A percentile compares a stretch with the other conserved stretches of the same genome.
phyloP scores from a whole-genome alignment of 2,888 invertebrate species.

The Habrosyne pyritoides region DNA sequence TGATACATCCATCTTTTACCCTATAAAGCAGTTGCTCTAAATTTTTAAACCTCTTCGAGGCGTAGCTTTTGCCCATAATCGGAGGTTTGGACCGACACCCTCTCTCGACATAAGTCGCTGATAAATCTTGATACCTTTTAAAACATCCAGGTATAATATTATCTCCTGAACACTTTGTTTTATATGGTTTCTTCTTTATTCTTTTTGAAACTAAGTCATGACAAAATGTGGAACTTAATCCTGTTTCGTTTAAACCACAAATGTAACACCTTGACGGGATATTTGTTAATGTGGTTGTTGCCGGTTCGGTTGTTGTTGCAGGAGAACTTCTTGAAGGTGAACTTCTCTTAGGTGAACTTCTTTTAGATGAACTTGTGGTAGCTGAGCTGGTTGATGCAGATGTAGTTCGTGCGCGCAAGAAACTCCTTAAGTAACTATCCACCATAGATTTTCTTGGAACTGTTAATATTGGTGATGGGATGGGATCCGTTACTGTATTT shows the following conservation, averaged over 20 bases:
- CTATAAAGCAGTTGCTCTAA: conserved; percentile 37
- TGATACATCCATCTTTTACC: conserved; percentile 42
- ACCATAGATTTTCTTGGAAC: not conserved
- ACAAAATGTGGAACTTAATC: conserved; percentile 30
- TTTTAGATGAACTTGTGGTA: not conserved
- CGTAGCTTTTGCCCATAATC: conserved; percentile 30
- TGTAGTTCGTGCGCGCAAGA: not conserved
- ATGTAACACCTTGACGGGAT: conserved; percentile 34
- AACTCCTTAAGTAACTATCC: not conserved
- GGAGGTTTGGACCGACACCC: conserved; percentile 50
- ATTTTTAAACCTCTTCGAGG: conserved; percentile 29
- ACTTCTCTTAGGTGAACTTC: too few species aligned
- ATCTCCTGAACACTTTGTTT: conserved; percentile 15
- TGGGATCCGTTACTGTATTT: not conserved
- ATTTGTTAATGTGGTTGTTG: not conserved
- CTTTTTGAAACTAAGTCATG: conserved; percentile 19
- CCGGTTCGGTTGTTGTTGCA: too few species aligned
- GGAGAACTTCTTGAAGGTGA: too few species aligned
- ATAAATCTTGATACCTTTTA: conserved; percentile 47
- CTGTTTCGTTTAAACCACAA: conserved; percentile 37
- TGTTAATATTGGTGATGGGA: not conserved
- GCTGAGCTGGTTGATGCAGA: not conserved
- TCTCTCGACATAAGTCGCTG: conserved; percentile 42
- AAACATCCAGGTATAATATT: conserved; percentile 38
- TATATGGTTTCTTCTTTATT: conserved; percentile 9